Evolutionary conservation across 2,797 vertebrate genomes (phyloP).

Genomic region (Aviceda leuphotes): DNA sequence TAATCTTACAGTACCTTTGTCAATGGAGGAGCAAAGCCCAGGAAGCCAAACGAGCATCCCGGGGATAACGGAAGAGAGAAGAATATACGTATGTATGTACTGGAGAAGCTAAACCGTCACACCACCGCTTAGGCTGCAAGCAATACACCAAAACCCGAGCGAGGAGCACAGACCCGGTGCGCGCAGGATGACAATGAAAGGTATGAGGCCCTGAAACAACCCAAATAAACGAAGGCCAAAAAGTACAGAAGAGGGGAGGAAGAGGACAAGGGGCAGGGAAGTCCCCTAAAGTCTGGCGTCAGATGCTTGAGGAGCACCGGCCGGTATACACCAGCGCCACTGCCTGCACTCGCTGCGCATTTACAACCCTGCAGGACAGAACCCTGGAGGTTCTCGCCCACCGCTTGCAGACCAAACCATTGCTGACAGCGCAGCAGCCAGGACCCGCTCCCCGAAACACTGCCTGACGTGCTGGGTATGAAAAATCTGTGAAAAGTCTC

Average conservation of each 20-base stretch:
- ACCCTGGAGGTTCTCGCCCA: not conserved
- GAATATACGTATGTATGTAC: rapidly evolving
- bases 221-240: not conserved
- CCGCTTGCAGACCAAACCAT: not conserved
- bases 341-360: not conserved
- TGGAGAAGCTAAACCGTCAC: not conserved
- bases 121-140: not conserved
- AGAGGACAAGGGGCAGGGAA: not conserved
- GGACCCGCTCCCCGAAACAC: not conserved
- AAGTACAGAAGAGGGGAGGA: too few species aligned
- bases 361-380: not conserved
- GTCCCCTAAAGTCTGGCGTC: not conserved
- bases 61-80: not conserved
- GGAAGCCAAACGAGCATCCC: not conserved
- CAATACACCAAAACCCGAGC: not conserved
- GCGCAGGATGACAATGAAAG: too few species aligned
- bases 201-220: not conserved
- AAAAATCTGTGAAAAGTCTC: not conserved
- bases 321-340: not conserved
- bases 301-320: not conserved
- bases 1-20: rapidly evolving
- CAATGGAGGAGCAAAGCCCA: not conserved
- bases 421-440: not conserved
- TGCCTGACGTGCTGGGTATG: not conserved
- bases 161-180: rapidly evolving